Base-by-base conservation (phyloP, 2,797 vertebrate genomes). In the Dallia pectoralis region DNA sequence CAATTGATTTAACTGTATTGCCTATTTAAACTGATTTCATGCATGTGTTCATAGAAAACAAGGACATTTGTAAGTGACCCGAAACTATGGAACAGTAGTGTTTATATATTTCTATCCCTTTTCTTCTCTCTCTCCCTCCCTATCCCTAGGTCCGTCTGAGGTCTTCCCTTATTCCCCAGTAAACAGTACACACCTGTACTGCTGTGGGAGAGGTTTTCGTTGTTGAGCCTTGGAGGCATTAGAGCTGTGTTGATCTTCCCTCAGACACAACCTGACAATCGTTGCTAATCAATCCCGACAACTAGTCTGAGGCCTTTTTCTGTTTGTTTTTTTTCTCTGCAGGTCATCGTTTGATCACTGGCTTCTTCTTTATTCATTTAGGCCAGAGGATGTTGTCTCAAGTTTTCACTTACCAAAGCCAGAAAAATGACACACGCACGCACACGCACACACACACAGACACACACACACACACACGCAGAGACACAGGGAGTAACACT, bases 351-450 rank as follows among this genome's bases (percentile, higher is more conserved):
- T 25, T 25, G 51, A 22, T 18, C 19, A n/a, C 51, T 22, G 51
- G 22, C 51, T 6, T n/a, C 22, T 22, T 16, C 19, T 56, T 56
- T 22, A 25, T 56, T 3, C n/a, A 56, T 22, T 8, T 22, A 22
- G 51, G 51, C n/a, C 51, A 56, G 51, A 56, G n/a, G 51, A 56
- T 22, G 51, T 56, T 56, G 51, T 56, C 51, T 56, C 51, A n/a
- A 22, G 9, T 56, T 53, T n/a, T 44, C 6, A 44, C 40, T 44
- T 8, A 44, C 40, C 40, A 36, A 8, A 36, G 33, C 51, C 47
- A 49, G 11, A 53, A 53, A 53, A 2, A n/a, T 15, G 47, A 49
- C 47, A 49, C 12, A 16, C 47, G 16, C n/a, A 53, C 2, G 12
- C 51, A 56, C 9, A 56, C 18, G 6, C 8, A 9, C 2, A 22